A percentile compares a stretch with the other conserved stretches of the same genome.
Evolutionary conservation across 2,888 invertebrate species (phyloP).

Genomic region (Diploptera punctata): DNA sequence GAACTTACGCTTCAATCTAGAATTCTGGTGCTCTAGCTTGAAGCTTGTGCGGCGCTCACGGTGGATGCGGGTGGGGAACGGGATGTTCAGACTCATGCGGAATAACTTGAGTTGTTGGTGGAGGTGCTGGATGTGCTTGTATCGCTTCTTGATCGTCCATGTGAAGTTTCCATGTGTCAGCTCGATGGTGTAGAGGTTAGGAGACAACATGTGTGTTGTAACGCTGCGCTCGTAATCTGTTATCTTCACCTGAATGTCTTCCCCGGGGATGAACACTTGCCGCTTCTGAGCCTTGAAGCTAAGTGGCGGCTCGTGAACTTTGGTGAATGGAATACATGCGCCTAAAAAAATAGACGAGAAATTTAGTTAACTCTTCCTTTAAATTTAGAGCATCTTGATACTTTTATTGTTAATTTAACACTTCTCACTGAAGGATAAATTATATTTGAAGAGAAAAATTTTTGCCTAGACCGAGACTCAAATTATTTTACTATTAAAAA

Average conservation of each 20-base stretch:
- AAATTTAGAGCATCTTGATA: no score
- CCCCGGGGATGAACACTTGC: slow-evolving; percentile 81
- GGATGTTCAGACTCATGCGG: slow-evolving; percentile 79
- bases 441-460: no score
- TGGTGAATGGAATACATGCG: slow-evolving; percentile 65
- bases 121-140: slow-evolving; percentile 89
- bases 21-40: slow-evolving; percentile 52
- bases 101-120: slow-evolving; percentile 87
- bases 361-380: no score
- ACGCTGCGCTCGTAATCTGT: slow-evolving; percentile 79
- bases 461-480: no score
- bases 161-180: slow-evolving; percentile 86
- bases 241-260: slow-evolving; percentile 77
- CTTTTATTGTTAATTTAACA: no score
- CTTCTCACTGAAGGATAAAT: no score
- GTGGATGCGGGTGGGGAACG: slow-evolving; percentile 86
- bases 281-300: slow-evolving; percentile 78
- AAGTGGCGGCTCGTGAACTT: slow-evolving; percentile 69
- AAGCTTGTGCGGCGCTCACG: slow-evolving; percentile 76
- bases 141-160: slow-evolving; percentile 92
- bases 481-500: no score
- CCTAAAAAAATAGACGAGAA: no score
- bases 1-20: no score
- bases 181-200: slow-evolving; percentile 92
- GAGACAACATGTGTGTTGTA: slow-evolving; percentile 86